Base-by-base conservation (phyloP, 2,113 vertebrate species). In the Elephantulus edwardii region DNA sequence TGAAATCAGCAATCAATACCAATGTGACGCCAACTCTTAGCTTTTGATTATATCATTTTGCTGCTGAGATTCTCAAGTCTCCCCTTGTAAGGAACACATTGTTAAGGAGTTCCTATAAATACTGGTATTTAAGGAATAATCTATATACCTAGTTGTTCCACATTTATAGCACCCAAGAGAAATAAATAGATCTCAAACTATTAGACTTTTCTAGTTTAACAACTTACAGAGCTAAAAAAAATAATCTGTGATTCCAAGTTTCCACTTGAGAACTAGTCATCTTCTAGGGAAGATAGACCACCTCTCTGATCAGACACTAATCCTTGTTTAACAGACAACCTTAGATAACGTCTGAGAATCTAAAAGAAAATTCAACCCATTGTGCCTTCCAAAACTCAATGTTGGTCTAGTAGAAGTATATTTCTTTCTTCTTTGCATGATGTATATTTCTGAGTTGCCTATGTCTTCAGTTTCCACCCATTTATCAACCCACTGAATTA, bases 1-100 rank as follows among this genome's bases (percentile, higher is more conserved):
- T 91, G 75, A 96, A 90, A 88, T 82, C 50, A 75, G 30, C 16
- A 71, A 54, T 87, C 84, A 76, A 76, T 64, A 76, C 19, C 78
- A 52, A 11, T 35, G 44, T 62, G 44, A 81, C 66, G 74, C 68
- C 56, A 68, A 54, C 20, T 6, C n/a, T 50, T 13, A 30, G 44
- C 6, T 58, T 80, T 82, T 81, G 22, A 78, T 58, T 75, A 2
- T 40, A 50, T 77, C 30, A 48, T 62, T 89, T 81, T 78, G 28
- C 44, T 92, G n/a, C 58, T 86, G 91, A 88, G 54, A 33, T 77
- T 22, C 11, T 54, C 26, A 81, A 89, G 48, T 8, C 40, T 81
- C 70, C 40, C 78, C 40, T 38, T 13, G 40, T 3, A 3, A 60
- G 42, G 28, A 35, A 89, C 30, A 76, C 22, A 77, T 9, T 54